Conservation (phyloP, 2,113 vertebrate species). For the Stegostoma tigrinum region DNA sequence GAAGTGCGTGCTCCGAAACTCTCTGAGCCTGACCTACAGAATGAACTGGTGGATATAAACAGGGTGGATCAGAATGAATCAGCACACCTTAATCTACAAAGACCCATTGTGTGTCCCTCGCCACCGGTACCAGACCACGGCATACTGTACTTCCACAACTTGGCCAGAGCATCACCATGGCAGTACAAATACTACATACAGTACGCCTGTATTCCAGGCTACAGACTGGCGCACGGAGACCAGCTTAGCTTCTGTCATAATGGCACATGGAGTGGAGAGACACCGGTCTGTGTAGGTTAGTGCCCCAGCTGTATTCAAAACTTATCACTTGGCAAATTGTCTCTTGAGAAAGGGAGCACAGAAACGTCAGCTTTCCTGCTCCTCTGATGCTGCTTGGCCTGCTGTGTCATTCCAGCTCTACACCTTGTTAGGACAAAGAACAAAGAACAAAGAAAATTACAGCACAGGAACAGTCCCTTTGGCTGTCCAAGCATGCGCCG, state of each 20-base stretch:
- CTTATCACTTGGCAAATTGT: not conserved
- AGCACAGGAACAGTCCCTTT: too few relatives aligned
- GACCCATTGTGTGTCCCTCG: conserved; percentile 47
- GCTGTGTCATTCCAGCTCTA: too few relatives aligned
- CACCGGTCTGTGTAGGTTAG: conserved; percentile 53
- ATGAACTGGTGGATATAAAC: conserved; percentile 13
- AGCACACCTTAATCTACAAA: conserved; percentile 22
- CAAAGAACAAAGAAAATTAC: too few relatives aligned
- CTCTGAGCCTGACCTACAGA: not conserved
- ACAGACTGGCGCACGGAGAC: conserved; percentile 53
- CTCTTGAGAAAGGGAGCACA: not conserved
- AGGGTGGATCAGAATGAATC: not conserved
- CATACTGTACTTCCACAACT: conserved; percentile 52
- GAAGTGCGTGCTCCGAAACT: not conserved
- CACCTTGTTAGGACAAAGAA: too few relatives aligned
- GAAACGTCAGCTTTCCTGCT: too few relatives aligned
- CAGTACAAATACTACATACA: conserved; percentile 54
- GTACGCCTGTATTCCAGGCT: conserved; percentile 56
- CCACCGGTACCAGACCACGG: conserved; percentile 53
- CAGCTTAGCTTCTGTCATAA: conserved; percentile 53
- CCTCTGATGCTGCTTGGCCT: too few relatives aligned
- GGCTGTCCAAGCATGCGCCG: too few relatives aligned
- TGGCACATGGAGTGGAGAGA: conserved; percentile 54
- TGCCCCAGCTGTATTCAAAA: not conserved
- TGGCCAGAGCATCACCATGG: conserved; percentile 44